Evolutionary conservation across 1,140 invertebrate species (phyloP), one percentile per base, ranked within the genome.

Genomic region (Neodiprion virginianus): DNA sequence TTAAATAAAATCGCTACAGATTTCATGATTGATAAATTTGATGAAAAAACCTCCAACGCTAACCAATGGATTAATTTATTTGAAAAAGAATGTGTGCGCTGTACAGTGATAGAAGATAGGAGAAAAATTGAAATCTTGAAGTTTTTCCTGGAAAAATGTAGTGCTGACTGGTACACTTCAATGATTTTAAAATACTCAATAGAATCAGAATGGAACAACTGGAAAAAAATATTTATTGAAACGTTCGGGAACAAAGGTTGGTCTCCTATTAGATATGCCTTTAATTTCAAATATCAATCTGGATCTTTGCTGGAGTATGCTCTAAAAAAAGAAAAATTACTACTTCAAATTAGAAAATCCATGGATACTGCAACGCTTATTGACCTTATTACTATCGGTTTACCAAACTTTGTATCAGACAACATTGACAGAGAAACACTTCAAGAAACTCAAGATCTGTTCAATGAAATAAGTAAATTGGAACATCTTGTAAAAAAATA

Each of bases 181-280:
- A 72, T 79, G 72, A 10, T 76, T 1, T 67, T 77, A 17, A 78
- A 80, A 78, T 23, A 74, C 21, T 73, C 76, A 67, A 23, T 78
- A 40, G 48, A 76, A 10, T 71, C 75, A 65, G 69, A 76, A 74
- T 81, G 78, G 74, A 48, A 48, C n/a, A 68, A 23, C n/a, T 81
- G 76, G 80, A 79, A 73, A 78, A 72, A 74, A 69, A 78, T 77
- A 28, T 79, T 80, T 49, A 73, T 49, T 74, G 77, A 79, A 47
- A 79, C 81, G 8, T 82, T 75, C 74, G 75, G 70, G 53, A 75
- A 82, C 67, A 78, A 79, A 78, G 76, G 79, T n/a, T 83, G 80
- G 78, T 53, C 40, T 14, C 76, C 77, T 69, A 68, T 80, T 10
- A 78, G 4, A 40, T 78, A 81, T 48, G 80, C 77, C n/a, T 47